These are phyloP conservation scores for Notamacropus eugenii DNA, from an alignment of 2,797 vertebrate species.

Conservation along the genomic window DNA sequence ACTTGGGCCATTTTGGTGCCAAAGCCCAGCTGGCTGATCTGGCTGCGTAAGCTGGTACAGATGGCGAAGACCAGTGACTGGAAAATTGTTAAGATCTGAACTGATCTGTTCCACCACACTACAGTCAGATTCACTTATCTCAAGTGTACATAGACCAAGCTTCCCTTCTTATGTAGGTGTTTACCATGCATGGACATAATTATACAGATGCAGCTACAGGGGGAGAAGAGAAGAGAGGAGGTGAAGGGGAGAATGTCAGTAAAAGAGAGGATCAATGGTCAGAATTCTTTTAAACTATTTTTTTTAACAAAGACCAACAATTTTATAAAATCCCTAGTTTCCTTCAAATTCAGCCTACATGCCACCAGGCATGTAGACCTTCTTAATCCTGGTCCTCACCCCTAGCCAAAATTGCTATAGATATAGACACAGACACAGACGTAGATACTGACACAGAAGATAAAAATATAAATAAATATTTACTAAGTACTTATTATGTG, in stretches of 20 bases:
- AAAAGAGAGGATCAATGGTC: not conserved
- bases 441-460: not conserved
- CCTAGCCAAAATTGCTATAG: no score
- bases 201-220: not conserved
- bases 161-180: not conserved
- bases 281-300: no score
- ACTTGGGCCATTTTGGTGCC: not conserved
- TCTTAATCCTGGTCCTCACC: no score
- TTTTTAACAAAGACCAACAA: no score
- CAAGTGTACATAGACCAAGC: not conserved
- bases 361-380: not conserved
- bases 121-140: not conserved
- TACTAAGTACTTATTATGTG: not conserved
- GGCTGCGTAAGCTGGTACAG: not conserved
- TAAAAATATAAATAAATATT: not conserved
- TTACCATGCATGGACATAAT: not conserved
- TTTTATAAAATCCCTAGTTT: not conserved
- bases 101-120: not conserved
- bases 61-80: not conserved
- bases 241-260: not conserved
- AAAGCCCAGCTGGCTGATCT: not conserved
- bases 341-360: not conserved
- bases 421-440: not conserved
- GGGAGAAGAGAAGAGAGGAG: not conserved
- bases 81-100: not conserved